Evolutionary conservation across 2,888 invertebrate genomes (phyloP), one percentile per base, ranked within the genome.

Genomic region (Himalopsyche anomala): DNA sequence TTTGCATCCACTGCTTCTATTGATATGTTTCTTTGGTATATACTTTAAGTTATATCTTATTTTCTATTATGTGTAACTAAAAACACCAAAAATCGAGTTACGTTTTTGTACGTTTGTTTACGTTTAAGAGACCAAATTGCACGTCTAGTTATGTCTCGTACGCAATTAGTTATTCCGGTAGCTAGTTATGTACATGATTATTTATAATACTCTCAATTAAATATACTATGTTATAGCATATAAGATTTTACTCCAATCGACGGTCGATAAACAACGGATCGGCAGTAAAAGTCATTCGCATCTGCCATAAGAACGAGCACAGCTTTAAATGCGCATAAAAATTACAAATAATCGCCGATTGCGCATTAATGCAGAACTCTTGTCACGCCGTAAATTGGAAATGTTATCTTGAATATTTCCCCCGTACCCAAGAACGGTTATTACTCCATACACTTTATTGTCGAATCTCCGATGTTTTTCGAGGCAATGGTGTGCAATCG

Each of bases 271-370:
- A 81, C n/a, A 82, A 85, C 81, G 36, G 51, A 74, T 17, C 55
- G 51, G 28, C 28, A n/a, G 51, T 82, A 79, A 85, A 85, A 85
- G 82, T 82, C 45, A 79, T 82, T 36, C 45, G 45, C 54, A 82
- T 79, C 79, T 40, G 55, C 85, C 55, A 79, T 36, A 11, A 55
- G 54, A 82, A 54, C 82, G 51, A 85, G 38, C 80, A 45, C 28
- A 56, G 40, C 82, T 80, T 85, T 82, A 85, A 85, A 85, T 55
- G 28, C 56, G 54, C 82, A 85, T 88, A 88, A 88, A 88, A 88
- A 88, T 88, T 88, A 88, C 88, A 88, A 87, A 69, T 88, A 88
- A 88, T 87, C 84, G 88, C 80, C 82, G 74, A 88, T 85, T 85
- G 80, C 85, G 54, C 83, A 74, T 81, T 86, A 80, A 88, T 83